A percentile compares a stretch with the other conserved stretches of the same genome.
Evolutionary conservation across 2,797 vertebrate species (phyloP).

Genomic region (Melanotaenia pygmaea): DNA sequence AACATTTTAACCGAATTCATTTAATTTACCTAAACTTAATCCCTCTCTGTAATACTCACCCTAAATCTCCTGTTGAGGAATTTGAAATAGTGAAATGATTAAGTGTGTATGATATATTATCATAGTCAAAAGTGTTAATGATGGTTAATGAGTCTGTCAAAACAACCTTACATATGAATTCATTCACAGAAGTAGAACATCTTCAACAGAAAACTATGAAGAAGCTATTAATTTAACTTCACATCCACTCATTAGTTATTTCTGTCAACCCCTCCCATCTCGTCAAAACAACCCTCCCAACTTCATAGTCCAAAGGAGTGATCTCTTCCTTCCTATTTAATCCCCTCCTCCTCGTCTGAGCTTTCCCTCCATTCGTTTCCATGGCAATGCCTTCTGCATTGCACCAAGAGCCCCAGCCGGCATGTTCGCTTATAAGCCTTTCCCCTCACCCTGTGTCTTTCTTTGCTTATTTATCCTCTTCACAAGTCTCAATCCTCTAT

Average conservation of each 20-base stretch:
- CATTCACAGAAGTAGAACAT: conserved; percentile 1
- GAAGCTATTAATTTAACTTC: conserved; percentile 49
- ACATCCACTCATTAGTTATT: conserved; percentile 53
- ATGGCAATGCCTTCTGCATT: conserved; percentile 90
- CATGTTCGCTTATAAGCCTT: conserved; percentile 70
- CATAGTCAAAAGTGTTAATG: neutral
- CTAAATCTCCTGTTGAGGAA: neutral
- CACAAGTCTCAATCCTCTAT: conserved; percentile 36
- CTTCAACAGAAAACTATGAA: conserved; percentile 14
- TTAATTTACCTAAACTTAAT: conserved; percentile 1
- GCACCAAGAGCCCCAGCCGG: conserved; percentile 85
- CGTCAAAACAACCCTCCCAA: conserved; percentile 30
- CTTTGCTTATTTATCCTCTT: conserved; percentile 46
- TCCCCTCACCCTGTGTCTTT: conserved; percentile 54
- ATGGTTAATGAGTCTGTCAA: neutral
- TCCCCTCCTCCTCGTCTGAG: conserved; percentile 73
- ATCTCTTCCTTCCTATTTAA: conserved; percentile 78
- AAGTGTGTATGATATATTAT: neutral
- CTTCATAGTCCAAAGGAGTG: conserved; percentile 57
- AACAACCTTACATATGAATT: neutral
- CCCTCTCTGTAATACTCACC: neutral
- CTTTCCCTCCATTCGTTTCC: conserved; percentile 84
- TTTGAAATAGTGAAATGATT: neutral
- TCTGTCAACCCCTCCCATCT: conserved; percentile 32
- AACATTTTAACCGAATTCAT: conserved; percentile 28